A percentile compares a stretch with the other conserved stretches of the same genome.
phyloP scores from a whole-genome alignment of 2,113 vertebrate genomes.

The Xyrauchen texanus region DNA sequence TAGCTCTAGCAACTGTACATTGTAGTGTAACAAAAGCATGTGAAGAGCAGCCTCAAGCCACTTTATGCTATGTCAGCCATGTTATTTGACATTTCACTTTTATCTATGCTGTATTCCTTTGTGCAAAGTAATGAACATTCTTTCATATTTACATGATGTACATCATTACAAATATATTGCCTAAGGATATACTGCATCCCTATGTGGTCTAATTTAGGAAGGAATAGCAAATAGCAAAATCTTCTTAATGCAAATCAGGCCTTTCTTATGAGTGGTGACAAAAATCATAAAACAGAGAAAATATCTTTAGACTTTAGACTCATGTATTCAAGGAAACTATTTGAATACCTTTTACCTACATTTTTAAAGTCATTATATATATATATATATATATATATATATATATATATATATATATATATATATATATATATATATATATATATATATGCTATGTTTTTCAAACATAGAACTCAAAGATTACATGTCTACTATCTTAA shows the following conservation, averaged over 20 bases:
- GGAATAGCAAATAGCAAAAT: not conserved
- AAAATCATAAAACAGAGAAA: too few species aligned
- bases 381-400: too few species aligned
- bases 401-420: too few species aligned
- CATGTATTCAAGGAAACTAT: too few species aligned
- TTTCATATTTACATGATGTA: not conserved
- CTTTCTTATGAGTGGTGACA: not conserved
- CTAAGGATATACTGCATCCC: slow-evolving; percentile 1
- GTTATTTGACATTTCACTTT: slow-evolving; percentile 45
- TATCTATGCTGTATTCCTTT: slow-evolving; percentile 35
- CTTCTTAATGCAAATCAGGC: slow-evolving; percentile 36
- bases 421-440: too few species aligned
- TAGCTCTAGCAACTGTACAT: slow-evolving; percentile 26
- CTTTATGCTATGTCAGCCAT: slow-evolving; percentile 37
- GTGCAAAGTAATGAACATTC: too few species aligned
- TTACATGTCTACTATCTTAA: too few species aligned
- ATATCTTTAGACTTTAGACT: too few species aligned
- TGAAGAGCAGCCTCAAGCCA: slow-evolving; percentile 33
- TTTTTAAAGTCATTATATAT: too few species aligned
- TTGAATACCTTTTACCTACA: too few species aligned
- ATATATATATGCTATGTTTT: too few species aligned
- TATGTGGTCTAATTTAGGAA: slow-evolving; percentile 4
- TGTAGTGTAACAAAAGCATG: slow-evolving; percentile 30
- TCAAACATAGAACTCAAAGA: too few species aligned
- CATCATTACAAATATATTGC: not conserved